These are phyloP conservation scores for Malurus splendens DNA, from an alignment of 2,797 vertebrate species.

Conservation along the genomic window DNA sequence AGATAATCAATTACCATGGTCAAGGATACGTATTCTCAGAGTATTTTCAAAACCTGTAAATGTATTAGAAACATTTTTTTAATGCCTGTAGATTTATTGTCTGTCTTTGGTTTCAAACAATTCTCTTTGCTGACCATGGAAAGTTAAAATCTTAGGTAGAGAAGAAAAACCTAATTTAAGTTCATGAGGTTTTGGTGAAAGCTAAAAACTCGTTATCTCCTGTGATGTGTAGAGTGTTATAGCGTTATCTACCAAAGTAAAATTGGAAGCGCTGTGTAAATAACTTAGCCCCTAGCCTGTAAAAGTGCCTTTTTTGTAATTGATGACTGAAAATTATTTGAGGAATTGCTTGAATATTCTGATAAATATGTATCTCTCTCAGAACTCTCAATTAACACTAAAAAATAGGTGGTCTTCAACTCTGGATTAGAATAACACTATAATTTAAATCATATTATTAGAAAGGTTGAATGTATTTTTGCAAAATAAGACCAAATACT, in stretches of 20 bases:
- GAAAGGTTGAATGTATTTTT: not conserved
- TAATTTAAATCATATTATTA: constrained; percentile 3
- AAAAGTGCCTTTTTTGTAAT: not conserved
- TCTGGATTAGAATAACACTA: not conserved
- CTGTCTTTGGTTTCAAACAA: not conserved
- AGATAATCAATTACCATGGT: not conserved
- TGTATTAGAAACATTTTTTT: not conserved
- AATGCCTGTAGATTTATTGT: not conserved
- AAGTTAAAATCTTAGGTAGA: not conserved
- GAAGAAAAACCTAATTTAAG: constrained; percentile 13
- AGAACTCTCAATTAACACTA: not conserved
- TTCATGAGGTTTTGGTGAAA: constrained; percentile 28
- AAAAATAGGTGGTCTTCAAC: not conserved
- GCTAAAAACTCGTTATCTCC: constrained; percentile 30
- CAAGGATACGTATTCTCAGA: not conserved
- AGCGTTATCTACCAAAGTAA: not conserved
- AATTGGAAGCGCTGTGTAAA: constrained; percentile 24
- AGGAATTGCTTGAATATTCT: constrained; percentile 27
- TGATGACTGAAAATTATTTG: constrained; percentile 29
- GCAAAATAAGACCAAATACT: constrained; percentile 1
- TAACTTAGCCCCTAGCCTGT: not conserved
- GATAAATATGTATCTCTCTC: not conserved
- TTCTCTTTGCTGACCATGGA: not conserved
- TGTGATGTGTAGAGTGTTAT: constrained; percentile 2
- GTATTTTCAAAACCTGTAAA: not conserved